Conservation (phyloP, 1,140 invertebrate species). For the Lepidostoma basale region DNA sequence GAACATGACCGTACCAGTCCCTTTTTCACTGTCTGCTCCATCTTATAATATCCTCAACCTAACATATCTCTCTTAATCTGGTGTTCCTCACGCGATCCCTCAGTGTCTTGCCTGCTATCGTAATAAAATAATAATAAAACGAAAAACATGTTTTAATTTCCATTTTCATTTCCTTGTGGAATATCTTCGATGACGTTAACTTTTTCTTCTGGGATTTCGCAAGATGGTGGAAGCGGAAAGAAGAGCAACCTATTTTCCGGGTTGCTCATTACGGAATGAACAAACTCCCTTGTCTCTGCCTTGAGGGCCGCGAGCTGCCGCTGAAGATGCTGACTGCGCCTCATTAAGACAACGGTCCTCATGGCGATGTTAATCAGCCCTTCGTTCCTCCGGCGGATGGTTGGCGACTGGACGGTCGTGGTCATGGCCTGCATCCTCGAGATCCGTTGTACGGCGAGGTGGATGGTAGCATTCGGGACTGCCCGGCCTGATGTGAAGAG, state of each 20-base stretch:
- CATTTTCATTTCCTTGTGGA: too few relatives aligned
- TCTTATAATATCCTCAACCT: too few relatives aligned
- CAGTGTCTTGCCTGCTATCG: too few relatives aligned
- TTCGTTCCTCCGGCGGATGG: slow-evolving; percentile 21
- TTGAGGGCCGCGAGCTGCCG: slow-evolving; percentile 54
- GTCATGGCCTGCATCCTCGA: neutral
- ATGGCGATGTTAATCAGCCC: slow-evolving; percentile 57
- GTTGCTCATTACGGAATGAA: slow-evolving; percentile 55
- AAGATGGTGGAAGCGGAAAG: neutral
- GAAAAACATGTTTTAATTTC: too few relatives aligned
- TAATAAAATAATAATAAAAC: too few relatives aligned
- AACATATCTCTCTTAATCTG: too few relatives aligned
- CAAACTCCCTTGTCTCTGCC: slow-evolving; percentile 56
- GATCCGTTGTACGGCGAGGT: too few relatives aligned
- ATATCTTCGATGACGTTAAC: too few relatives aligned
- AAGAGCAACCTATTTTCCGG: slow-evolving; percentile 46
- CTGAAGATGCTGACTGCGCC: slow-evolving; percentile 58
- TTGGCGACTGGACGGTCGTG: neutral
- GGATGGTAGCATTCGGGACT: neutral
- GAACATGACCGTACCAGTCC: too few relatives aligned
- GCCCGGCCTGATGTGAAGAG: neutral
- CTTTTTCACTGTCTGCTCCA: too few relatives aligned
- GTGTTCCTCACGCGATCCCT: too few relatives aligned
- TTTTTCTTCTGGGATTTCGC: too few relatives aligned
- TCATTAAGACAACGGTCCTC: slow-evolving; percentile 58